Evolutionary conservation across 30 jellyfish, hydroid and myxozoan genomes (phyloP).

Genomic region (Cassiopea andromeda): DNA sequence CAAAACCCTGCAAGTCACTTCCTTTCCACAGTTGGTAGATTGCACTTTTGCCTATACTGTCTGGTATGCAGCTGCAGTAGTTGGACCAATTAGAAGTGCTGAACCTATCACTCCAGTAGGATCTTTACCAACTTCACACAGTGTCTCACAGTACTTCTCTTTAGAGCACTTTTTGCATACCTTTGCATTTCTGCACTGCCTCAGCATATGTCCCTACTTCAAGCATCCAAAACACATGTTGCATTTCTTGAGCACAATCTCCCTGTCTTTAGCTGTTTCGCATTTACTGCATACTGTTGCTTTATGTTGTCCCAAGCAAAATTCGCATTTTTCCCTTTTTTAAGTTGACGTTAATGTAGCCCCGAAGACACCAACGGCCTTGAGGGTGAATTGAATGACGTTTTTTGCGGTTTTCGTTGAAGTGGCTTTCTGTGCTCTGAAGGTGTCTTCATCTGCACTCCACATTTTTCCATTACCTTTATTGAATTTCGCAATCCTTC

Average conservation of each 20-base stretch:
- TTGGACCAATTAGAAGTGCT: not conserved
- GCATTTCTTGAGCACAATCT: conserved; percentile 21
- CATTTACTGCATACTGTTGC: conserved; percentile 33
- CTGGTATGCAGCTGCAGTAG: conserved; percentile 58
- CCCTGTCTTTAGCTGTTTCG: conserved; percentile 4
- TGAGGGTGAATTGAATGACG: not conserved
- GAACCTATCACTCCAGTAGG: conserved; percentile 48
- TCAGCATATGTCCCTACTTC: conserved; percentile 28
- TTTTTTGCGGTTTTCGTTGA: not conserved
- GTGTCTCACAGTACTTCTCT: conserved; percentile 32
- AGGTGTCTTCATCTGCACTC: conserved; percentile 11
- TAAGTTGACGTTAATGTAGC: conserved; percentile 32
- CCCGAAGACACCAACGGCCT: conserved; percentile 4
- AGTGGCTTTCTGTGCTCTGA: not conserved
- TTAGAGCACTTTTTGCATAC: conserved; percentile 14
- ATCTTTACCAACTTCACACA: conserved; percentile 29
- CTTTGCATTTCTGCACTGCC: conserved; percentile 15
- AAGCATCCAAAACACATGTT: conserved; percentile 34
- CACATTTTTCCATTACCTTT: conserved; percentile 42
- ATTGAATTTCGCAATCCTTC: conserved; percentile 6
- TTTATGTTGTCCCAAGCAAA: conserved; percentile 20
- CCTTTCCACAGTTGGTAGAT: not conserved
- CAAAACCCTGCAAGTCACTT: conserved; percentile 38
- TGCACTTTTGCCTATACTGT: conserved; percentile 21
- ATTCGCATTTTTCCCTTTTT: conserved; percentile 11